Conservation (phyloP, 2,888 invertebrate genomes). For the Sceliomorpha sp. region DNA sequence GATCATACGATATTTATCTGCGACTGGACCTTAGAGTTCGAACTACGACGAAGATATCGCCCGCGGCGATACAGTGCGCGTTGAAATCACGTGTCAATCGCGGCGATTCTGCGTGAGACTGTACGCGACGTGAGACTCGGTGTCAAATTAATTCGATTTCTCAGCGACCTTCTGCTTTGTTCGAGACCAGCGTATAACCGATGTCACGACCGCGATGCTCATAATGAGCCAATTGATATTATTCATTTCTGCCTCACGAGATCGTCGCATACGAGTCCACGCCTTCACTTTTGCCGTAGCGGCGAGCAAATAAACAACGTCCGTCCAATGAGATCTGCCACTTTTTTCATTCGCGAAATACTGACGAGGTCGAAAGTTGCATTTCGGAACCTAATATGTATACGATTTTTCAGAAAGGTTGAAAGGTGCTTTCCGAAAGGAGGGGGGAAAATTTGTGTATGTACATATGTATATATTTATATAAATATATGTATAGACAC, state of each 20-base stretch:
- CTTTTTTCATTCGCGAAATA: conserved; percentile 1
- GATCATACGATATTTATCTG: conserved; percentile 48
- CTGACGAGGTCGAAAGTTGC: too few relatives aligned
- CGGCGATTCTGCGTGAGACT: conserved; percentile 19
- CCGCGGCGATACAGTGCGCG: conserved; percentile 18
- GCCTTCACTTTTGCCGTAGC: too few relatives aligned
- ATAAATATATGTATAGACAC: too few relatives aligned
- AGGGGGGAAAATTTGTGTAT: too few relatives aligned
- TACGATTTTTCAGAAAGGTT: too few relatives aligned
- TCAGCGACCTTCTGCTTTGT: conserved; percentile 52
- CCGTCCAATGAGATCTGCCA: neutral
- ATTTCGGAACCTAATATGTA: too few relatives aligned
- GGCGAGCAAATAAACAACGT: neutral
- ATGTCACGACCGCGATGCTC: conserved; percentile 33
- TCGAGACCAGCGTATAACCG: conserved; percentile 45
- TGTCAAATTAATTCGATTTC: conserved; percentile 54
- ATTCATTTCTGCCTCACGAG: conserved; percentile 40
- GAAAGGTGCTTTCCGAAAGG: too few relatives aligned
- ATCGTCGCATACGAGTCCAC: conserved; percentile 47
- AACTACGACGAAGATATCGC: conserved; percentile 38
- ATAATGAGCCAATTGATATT: conserved; percentile 51
- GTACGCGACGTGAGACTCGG: conserved; percentile 28
- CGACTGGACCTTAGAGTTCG: conserved; percentile 51
- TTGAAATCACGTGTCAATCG: conserved; percentile 23
- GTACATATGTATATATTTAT: too few relatives aligned